Conservation (phyloP, 2,797 vertebrate species). For the Gymnothorax reevesii region DNA sequence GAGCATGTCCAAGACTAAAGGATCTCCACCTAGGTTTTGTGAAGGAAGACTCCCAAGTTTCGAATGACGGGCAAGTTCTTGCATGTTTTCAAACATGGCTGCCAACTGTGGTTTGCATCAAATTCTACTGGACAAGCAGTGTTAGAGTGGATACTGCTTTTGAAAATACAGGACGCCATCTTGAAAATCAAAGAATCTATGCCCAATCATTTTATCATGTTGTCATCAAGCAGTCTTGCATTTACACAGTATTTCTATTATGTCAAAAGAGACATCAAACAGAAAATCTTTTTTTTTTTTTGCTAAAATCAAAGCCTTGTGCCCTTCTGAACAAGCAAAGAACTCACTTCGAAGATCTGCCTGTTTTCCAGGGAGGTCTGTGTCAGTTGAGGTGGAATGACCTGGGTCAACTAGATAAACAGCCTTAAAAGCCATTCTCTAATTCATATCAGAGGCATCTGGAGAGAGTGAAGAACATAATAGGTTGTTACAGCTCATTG, state of each 20-base stretch:
- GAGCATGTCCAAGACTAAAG: too few relatives aligned
- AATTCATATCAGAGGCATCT: slow-evolving; percentile 6
- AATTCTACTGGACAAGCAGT: too few relatives aligned
- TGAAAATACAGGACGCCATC: too few relatives aligned
- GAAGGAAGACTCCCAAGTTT: too few relatives aligned
- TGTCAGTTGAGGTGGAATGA: background rate
- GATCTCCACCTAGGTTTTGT: too few relatives aligned
- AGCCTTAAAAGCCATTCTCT: background rate
- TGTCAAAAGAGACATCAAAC: background rate
- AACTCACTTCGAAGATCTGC: background rate
- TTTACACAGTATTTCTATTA: background rate
- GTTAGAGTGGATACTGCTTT: too few relatives aligned
- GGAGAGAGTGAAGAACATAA: background rate
- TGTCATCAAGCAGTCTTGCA: background rate
- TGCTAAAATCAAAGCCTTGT: background rate
- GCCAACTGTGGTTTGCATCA: too few relatives aligned
- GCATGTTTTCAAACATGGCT: too few relatives aligned
- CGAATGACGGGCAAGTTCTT: too few relatives aligned
- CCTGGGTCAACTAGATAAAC: background rate
- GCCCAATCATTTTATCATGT: background rate
- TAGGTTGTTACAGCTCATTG: background rate
- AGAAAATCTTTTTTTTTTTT: background rate
- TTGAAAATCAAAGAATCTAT: background rate
- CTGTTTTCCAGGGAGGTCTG: background rate
- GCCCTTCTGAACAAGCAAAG: background rate